Percentiles rank a stretch among this genome's conserved stretches.
phyloP scores from a whole-genome alignment of 1,140 invertebrate species.

The Elymnias hypermnestra region DNA sequence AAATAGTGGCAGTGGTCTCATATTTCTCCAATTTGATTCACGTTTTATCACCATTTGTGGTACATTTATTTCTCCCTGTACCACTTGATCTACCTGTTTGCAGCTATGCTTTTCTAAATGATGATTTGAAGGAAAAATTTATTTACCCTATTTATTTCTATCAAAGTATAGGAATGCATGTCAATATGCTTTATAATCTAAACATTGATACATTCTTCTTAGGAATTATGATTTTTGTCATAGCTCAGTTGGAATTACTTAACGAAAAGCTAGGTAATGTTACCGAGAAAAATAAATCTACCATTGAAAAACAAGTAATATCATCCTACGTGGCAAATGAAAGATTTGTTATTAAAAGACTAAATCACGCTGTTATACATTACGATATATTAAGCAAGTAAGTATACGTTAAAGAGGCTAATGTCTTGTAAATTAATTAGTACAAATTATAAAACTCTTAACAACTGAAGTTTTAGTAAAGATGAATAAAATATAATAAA shows the following conservation, averaged over 20 bases:
- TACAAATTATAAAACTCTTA: no score
- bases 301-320: no score
- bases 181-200: constrained; percentile 39
- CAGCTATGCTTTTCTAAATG: constrained; percentile 45
- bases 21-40: constrained; percentile 35
- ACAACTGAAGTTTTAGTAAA: no score
- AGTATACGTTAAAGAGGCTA: constrained; percentile 19
- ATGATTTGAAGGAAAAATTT: constrained; percentile 25
- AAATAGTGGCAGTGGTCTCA: constrained; percentile 35
- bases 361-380: constrained; percentile 41
- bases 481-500: no score
- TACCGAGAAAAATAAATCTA: constrained; percentile 6
- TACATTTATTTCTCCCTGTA: constrained; percentile 30
- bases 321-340: no score
- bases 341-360: constrained; percentile 18
- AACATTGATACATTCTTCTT: constrained; percentile 51
- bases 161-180: constrained; percentile 46
- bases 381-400: constrained; percentile 38
- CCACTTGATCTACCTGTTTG: constrained; percentile 35
- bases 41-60: constrained; percentile 33
- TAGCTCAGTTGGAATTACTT: constrained; percentile 51
- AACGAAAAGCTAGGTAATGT: constrained; percentile 35
- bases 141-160: constrained; percentile 47
- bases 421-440: no score
- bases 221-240: constrained; percentile 42